Evolutionary conservation across 2,888 invertebrate genomes (phyloP), one percentile per base, ranked within the genome.

Genomic region (Conus canariensis): DNA sequence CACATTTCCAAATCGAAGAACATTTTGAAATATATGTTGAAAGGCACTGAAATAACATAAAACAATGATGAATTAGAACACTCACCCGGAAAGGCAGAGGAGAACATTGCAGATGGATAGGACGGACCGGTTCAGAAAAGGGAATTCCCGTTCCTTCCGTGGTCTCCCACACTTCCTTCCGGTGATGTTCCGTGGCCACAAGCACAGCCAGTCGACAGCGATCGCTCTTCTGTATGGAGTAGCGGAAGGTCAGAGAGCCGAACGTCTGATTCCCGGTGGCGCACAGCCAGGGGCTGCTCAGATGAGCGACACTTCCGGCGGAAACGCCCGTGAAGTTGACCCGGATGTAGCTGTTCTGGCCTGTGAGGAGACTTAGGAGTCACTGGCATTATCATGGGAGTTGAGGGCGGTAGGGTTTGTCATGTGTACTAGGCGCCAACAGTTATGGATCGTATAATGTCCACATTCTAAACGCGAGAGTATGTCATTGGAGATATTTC

Each of bases 281-380:
- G 58, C 82, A 83, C 56, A 83, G 56, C 82, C 82, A 58, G 9
- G 82, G 82, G 56, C 82, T 83, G 82, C 6, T 9, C 56, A 83
- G 82, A 58, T 58, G 56, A 83, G 82, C 82, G 7, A 8, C n/a
- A 10, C 82, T 83, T 83, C 82, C 82, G 82, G 82, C 58, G 82
- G 82, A 83, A 83, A 25, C 56, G 56, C 22, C 56, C 1, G 56
- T 9, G 7, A 83, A 22, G 58, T 83, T 58, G 56, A 22, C 14
- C 19, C 82, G 82, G 82, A 83, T 83, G 82, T 83, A 83, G 22
- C 82, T 83, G 58, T 83, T 83, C 58, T 83, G 82, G 10, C 82
- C 82, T 83, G 82, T 58, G 10, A 58, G 58, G 12, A 58, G 56
- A 30, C 64, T 64, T 64, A 30, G 30, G 74, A 74, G 74, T 8